phyloP scores from a whole-genome alignment of 2,113 vertebrate genomes.

The Agelaius tricolor region DNA sequence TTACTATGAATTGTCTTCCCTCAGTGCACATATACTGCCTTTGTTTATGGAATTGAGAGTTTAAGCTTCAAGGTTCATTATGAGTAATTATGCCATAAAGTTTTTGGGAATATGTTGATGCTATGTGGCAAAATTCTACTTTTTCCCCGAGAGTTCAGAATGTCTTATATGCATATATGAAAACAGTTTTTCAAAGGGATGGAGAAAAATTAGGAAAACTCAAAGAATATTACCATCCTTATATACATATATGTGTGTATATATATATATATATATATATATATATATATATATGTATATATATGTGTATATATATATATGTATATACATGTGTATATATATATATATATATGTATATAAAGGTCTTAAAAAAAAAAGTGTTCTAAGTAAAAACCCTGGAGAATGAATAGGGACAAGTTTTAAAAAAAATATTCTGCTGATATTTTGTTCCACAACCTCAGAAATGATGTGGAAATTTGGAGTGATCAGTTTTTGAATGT shows the following conservation, averaged over 20 bases:
- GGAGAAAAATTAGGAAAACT: background rate
- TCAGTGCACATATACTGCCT: background rate
- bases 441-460: background rate
- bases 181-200: background rate
- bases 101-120: background rate
- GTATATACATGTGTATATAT: background rate
- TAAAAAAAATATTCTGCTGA: background rate
- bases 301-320: too few relatives aligned
- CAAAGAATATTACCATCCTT: accelerated
- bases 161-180: background rate
- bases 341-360: background rate
- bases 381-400: accelerated
- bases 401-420: background rate
- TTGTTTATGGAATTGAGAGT: conserved; percentile 23
- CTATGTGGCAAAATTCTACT: background rate
- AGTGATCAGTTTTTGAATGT: background rate
- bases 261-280: background rate
- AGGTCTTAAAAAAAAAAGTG: background rate
- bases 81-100: conserved; percentile 30
- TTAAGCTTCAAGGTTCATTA: conserved; percentile 33
- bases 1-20: conserved; percentile 71
- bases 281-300: too few relatives aligned
- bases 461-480: background rate
- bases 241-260: background rate
- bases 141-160: background rate